Evolutionary conservation across 2,113 vertebrate species (phyloP), one percentile per base, ranked within the genome.

Genomic region (Tragulus kanchil): DNA sequence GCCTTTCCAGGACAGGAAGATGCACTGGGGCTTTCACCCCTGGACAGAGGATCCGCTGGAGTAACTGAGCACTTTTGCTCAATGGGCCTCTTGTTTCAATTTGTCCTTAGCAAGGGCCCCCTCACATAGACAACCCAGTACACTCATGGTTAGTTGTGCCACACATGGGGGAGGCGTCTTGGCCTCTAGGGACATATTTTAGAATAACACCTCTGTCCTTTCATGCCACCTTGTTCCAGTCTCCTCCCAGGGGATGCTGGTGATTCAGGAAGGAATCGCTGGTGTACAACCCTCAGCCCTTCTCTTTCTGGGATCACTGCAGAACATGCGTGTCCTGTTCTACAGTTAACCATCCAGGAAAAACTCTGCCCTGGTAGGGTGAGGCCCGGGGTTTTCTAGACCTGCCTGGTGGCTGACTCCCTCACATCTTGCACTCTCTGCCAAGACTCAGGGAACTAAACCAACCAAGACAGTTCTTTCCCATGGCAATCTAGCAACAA

Each of bases 21-120:
- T 26, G 2, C 1, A 1, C n/a, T 8, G 25, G 1, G 9, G 75
- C 75, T 62, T 62, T 14, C 7, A n/a, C 26, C 1, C 7, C 3
- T 13, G 58, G 56, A 28, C 21, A 0, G 61, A 13, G 21, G 26
- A 19, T 48, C 31, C 31, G 17, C 19, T 26, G 50, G 84, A 45
- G 14, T 31, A n/a, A 65, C 52, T 2, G 1, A 77, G 3, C 17
- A 23, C 69, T n/a, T 86, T 64, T 86, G 61, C 42, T 77, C 52
- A n/a, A 8, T 3, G 36, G 79, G 45, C 42, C 21, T 19, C 59
- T 26, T 85, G 56, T 64, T 93, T 58, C n/a, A 62, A 56, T 48
- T 25, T 64, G 78, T 89, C 59, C 31, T 28, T 56, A 67, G 45
- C 13, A 81, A 81, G 48, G 21, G 19, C 14, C 5, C 36, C 3